Conservation (phyloP, 2,113 vertebrate species). For the Scomber scombrus region DNA sequence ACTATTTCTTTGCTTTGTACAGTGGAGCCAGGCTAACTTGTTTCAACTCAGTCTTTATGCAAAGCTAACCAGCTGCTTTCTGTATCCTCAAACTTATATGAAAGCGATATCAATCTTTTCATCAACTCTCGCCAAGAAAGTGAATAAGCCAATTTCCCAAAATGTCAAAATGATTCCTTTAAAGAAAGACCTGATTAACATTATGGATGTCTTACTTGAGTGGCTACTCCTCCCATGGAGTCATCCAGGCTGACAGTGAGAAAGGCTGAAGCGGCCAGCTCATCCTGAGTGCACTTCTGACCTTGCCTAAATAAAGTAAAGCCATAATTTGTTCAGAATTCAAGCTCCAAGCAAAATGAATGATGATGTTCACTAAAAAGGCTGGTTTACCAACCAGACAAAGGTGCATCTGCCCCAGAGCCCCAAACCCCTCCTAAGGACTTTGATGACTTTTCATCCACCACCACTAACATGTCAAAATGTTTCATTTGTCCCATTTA, state of each 20-base stretch:
- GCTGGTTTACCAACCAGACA: not conserved
- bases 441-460: no score
- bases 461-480: no score
- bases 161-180: not conserved
- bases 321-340: not conserved
- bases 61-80: not conserved
- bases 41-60: not conserved
- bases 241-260: slow-evolving; percentile 81
- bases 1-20: no score
- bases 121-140: not conserved
- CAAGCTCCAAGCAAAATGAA: not conserved
- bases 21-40: not conserved
- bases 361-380: not conserved
- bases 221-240: slow-evolving; percentile 78
- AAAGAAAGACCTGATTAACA: not conserved
- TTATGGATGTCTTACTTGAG: slow-evolving; percentile 74
- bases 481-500: no score
- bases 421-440: no score
- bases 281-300: slow-evolving; percentile 76
- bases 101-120: no score
- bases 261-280: slow-evolving; percentile 79
- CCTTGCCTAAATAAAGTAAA: slow-evolving; percentile 81
- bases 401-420: no score
- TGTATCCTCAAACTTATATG: not conserved
- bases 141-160: not conserved